Percentiles rank a stretch among this genome's conserved stretches.
These are phyloP conservation scores for Leptosomus discolor DNA, from an alignment of 2,113 vertebrate genomes.

Conservation along the genomic window DNA sequence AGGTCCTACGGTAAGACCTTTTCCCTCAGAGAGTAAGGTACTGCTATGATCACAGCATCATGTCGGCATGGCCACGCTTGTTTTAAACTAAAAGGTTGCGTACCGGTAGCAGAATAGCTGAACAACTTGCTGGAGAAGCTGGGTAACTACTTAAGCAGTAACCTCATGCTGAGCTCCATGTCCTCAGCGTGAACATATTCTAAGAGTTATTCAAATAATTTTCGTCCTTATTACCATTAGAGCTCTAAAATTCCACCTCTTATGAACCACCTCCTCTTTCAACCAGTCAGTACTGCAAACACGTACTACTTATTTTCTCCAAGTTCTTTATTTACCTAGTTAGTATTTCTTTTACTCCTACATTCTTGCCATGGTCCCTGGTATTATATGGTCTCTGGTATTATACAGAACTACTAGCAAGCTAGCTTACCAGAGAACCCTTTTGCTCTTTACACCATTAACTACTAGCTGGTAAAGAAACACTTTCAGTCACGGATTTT, in stretches of 20 bases:
- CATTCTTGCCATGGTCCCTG: background rate
- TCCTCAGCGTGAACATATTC: background rate
- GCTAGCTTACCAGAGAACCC: background rate
- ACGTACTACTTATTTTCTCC: accelerated
- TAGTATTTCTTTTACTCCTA: background rate
- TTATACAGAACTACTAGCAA: background rate
- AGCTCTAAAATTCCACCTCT: background rate
- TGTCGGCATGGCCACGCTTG: accelerated
- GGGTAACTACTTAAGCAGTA: background rate
- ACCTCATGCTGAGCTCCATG: background rate
- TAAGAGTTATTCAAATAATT: background rate
- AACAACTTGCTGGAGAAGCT: background rate
- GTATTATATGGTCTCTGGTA: background rate
- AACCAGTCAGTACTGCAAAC: background rate
- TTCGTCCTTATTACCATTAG: background rate
- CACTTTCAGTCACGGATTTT: background rate
- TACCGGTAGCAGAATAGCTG: background rate
- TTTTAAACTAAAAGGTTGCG: background rate
- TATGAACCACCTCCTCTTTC: background rate
- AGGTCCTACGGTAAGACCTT: background rate
- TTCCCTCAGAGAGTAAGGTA: background rate
- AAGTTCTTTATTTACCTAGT: background rate
- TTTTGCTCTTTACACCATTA: background rate
- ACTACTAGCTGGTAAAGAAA: background rate
- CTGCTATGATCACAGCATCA: background rate